Percentiles rank a stretch among this genome's conserved stretches.
Evolutionary conservation across 2,113 vertebrate species (phyloP).

Genomic region (Ploceus nigricollis): DNA sequence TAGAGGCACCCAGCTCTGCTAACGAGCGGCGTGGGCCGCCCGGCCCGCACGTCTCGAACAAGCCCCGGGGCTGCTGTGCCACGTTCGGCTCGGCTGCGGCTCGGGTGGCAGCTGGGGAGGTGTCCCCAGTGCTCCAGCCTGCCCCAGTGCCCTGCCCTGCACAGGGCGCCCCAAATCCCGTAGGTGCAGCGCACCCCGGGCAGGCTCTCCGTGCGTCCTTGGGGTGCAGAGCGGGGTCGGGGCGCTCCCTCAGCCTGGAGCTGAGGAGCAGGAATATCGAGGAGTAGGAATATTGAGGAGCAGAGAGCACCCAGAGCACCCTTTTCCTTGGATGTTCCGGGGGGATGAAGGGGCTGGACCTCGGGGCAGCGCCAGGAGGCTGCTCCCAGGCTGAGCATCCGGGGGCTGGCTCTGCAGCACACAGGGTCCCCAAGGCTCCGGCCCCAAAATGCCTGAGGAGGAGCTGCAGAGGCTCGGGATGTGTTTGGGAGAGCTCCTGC

Average conservation of each 20-base stretch:
- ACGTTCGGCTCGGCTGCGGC: background rate
- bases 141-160: background rate
- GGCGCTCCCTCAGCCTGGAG: background rate
- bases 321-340: rapidly evolving
- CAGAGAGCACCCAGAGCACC: background rate
- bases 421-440: rapidly evolving
- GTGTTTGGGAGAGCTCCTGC: background rate
- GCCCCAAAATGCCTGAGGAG: background rate
- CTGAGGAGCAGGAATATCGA: rapidly evolving
- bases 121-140: background rate
- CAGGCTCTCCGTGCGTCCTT: rapidly evolving
- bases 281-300: rapidly evolving
- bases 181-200: rapidly evolving
- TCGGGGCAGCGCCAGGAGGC: background rate
- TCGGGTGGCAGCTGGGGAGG: background rate
- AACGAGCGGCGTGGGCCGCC: background rate
- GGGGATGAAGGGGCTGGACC: background rate
- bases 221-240: rapidly evolving
- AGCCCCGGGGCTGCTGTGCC: background rate
- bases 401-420: background rate
- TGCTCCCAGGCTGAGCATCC: background rate
- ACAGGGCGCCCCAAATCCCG: background rate
- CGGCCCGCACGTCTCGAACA: background rate
- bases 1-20: background rate
- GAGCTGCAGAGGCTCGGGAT: background rate